Percentiles rank a stretch among this genome's conserved stretches.
phyloP scores from a whole-genome alignment of 2,113 vertebrate genomes.

The Bucco capensis region DNA sequence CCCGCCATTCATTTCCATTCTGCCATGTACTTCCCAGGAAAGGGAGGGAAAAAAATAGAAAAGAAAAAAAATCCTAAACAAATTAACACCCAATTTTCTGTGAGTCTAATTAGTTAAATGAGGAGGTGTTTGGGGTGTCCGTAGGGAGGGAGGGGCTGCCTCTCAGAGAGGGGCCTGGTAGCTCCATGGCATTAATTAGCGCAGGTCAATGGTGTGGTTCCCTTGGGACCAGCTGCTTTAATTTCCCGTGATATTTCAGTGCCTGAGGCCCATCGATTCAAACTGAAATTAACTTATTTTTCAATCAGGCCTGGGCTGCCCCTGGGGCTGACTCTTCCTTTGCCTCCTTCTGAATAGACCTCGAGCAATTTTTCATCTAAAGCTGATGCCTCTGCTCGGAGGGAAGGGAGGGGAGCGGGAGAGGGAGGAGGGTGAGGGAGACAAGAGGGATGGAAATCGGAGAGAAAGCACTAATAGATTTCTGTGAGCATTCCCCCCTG shows the following conservation, averaged over 20 bases:
- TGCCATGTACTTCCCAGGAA: not conserved
- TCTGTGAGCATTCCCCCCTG: not conserved
- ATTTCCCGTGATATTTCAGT: constrained; percentile 99
- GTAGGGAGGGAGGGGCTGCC: constrained; percentile 59
- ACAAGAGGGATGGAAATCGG: constrained; percentile 66
- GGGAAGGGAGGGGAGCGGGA: constrained; percentile 38
- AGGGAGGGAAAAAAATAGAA: constrained; percentile 64
- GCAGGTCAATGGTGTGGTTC: constrained; percentile 93
- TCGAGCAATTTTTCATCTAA: constrained; percentile 90
- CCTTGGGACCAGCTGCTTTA: constrained; percentile 94
- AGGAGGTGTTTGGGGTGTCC: constrained; percentile 80
- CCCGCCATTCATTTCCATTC: constrained; percentile 92
- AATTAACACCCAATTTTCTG: constrained; percentile 98
- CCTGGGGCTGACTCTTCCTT: constrained; percentile 90
- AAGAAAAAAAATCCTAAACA: constrained; percentile 80
- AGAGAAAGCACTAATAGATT: constrained; percentile 58
- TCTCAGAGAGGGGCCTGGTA: constrained; percentile 66
- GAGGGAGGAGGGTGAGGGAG: constrained; percentile 26
- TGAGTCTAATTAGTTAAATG: constrained; percentile 99
- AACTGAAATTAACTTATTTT: constrained; percentile 99
- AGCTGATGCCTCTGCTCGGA: constrained; percentile 69
- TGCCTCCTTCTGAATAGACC: constrained; percentile 84
- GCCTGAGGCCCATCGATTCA: constrained; percentile 99
- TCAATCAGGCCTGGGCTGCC: constrained; percentile 96
- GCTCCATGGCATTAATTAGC: constrained; percentile 98